A percentile compares a stretch with the other conserved stretches of the same genome.
phyloP scores from a whole-genome alignment of 2,888 invertebrate genomes.

The Noctua pronuba region DNA sequence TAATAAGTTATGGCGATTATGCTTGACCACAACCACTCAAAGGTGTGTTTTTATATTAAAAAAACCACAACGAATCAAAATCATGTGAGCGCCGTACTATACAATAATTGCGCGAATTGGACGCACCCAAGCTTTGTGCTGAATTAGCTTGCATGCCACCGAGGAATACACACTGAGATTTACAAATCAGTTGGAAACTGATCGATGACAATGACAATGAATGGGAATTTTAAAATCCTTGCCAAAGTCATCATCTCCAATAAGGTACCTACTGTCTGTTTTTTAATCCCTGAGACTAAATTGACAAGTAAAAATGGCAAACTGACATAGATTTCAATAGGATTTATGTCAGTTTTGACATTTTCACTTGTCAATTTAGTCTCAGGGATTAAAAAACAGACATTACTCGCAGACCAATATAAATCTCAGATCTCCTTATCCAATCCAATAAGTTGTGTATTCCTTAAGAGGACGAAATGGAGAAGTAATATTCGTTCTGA shows the following conservation, averaged over 20 bases:
- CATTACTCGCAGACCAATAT: background rate
- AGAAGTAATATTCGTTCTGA: background rate
- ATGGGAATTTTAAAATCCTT: background rate
- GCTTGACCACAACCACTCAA: conserved; percentile 13
- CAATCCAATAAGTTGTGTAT: too few relatives aligned
- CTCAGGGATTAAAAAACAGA: too few relatives aligned
- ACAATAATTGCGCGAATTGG: conserved; percentile 33
- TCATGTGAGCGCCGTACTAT: conserved; percentile 32
- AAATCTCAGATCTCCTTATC: background rate
- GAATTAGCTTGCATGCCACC: conserved; percentile 10
- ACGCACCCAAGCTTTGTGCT: background rate
- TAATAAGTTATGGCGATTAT: background rate
- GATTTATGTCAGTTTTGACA: too few relatives aligned
- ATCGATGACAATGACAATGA: background rate
- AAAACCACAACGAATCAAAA: conserved; percentile 24
- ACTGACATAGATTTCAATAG: too few relatives aligned
- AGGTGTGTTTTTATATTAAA: conserved; percentile 9
- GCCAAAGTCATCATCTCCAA: background rate
- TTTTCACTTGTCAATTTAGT: too few relatives aligned
- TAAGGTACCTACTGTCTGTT: too few relatives aligned
- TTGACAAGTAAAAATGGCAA: too few relatives aligned
- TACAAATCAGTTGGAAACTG: conserved; percentile 9
- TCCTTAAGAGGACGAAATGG: background rate
- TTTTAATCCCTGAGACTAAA: too few relatives aligned
- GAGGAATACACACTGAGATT: background rate